A percentile compares a stretch with the other conserved stretches of the same genome.
Evolutionary conservation across 2,797 vertebrate genomes (phyloP).

Genomic region (Pangasius larnaudii): DNA sequence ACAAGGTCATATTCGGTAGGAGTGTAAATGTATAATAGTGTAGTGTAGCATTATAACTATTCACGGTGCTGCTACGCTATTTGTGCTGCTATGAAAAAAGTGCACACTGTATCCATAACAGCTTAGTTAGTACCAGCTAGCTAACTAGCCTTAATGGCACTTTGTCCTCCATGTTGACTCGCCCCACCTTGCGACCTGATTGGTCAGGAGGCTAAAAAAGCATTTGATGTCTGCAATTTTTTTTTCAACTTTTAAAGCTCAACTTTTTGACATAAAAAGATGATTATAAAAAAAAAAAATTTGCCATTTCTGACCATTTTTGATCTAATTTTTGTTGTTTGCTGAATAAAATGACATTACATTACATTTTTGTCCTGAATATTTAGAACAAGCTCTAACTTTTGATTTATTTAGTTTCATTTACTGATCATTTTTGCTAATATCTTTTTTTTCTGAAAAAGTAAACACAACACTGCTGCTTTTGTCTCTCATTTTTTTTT

Average conservation of each 20-base stretch:
- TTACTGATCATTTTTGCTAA: not conserved
- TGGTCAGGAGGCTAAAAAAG: not conserved
- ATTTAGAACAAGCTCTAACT: not conserved
- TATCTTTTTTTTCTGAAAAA: not conserved
- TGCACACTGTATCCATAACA: not conserved
- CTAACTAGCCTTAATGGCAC: not conserved
- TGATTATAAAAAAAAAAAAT: too few species aligned
- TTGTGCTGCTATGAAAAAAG: not conserved
- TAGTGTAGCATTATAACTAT: not conserved
- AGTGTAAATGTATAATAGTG: not conserved
- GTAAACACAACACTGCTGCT: not conserved
- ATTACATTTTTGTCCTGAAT: not conserved
- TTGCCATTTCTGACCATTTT: not conserved
- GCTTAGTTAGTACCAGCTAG: not conserved
- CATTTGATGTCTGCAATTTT: not conserved
- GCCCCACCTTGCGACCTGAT: not conserved
- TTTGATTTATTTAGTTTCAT: not conserved
- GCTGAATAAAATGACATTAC: not conserved
- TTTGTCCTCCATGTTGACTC: not conserved
- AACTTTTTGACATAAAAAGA: not conserved
- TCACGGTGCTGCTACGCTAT: not conserved
- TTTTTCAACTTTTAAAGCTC: too few species aligned
- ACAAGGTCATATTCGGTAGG: not conserved
- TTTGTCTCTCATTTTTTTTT: not conserved
- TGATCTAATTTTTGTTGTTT: not conserved